phyloP scores from a whole-genome alignment of 2,113 vertebrate species.

The Zosterops hypoxanthus region DNA sequence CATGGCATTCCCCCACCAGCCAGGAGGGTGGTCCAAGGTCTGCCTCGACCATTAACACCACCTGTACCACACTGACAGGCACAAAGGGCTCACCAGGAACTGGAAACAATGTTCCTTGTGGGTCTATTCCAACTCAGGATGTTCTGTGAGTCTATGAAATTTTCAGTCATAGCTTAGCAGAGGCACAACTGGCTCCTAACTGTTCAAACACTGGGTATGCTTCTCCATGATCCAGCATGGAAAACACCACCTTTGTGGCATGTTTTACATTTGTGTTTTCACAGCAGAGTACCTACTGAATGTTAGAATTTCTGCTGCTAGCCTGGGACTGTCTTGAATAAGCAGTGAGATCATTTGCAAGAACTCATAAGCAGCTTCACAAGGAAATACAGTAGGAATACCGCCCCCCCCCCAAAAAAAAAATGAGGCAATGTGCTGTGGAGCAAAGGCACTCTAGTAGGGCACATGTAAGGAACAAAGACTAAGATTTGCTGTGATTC shows the following conservation, averaged over 20 bases:
- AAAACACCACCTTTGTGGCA: not conserved
- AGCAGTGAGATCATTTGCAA: not conserved
- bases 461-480: not conserved
- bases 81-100: accelerated
- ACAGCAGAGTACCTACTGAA: not conserved
- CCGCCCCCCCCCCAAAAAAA: not conserved
- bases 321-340: not conserved
- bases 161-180: not conserved
- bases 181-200: not conserved
- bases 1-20: slow-evolving; percentile 37
- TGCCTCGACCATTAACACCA: not conserved
- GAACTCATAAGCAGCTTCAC: not conserved
- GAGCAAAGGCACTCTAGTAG: not conserved
- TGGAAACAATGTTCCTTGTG: not conserved
- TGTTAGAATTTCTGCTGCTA: not conserved
- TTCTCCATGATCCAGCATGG: not conserved
- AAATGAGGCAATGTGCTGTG: not conserved
- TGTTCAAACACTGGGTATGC: not conserved
- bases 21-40: slow-evolving; percentile 23
- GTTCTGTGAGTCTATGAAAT: not conserved
- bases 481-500: not conserved
- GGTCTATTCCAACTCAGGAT: not conserved
- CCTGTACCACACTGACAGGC: not conserved
- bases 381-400: not conserved
- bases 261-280: not conserved